Evolutionary conservation across 2,888 invertebrate genomes (phyloP), one percentile per base, ranked within the genome.

Genomic region (Meloe dianella): DNA sequence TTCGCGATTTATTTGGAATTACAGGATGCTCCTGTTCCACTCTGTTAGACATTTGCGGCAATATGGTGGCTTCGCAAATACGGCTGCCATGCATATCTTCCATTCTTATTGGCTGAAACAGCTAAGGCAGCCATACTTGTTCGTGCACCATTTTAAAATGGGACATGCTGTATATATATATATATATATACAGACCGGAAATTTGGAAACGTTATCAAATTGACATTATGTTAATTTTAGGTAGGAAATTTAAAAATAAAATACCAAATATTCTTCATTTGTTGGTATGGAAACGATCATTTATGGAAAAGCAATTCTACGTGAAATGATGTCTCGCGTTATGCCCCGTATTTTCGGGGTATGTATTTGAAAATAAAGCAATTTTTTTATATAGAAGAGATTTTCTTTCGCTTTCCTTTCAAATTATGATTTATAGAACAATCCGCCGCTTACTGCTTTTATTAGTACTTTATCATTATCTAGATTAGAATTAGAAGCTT

Each of bases 301-400:
- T 77, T 79, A 80, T 79, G 80, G 80, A 73, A 80, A 80, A 73
- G 78, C 77, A 63, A 68, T 80, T 68, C 74, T 80, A 70, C 79
- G 79, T 75, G 79, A 80, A 73, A 76, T 80, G 76, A 79, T 80
- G 79, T 75, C 77, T 58, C 79, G 80, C 68, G 77, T 79, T 60
- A 77, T 79, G 68, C 80, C 80, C 77, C 77, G 78, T 73, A 73
- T 76, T 64, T 79, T 80, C 76, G 78, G 79, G 78, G 80, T 80
- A 80, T 66, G 80, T 80, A 78, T 72, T 20, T 12, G 7, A 10
- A 47, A 47, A n/a, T n/a, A n/a, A n/a, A n/a, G n/a, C n/a, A n/a
- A n/a, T n/a, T n/a, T n/a, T n/a, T n/a, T 17, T n/a, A 41, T n/a
- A 17, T 12, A 41, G n/a, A 17, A 20, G n/a, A n/a, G n/a, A n/a